These are phyloP conservation scores for Amphipoea lucens DNA, from an alignment of 2,888 invertebrate species.

Conservation along the genomic window DNA sequence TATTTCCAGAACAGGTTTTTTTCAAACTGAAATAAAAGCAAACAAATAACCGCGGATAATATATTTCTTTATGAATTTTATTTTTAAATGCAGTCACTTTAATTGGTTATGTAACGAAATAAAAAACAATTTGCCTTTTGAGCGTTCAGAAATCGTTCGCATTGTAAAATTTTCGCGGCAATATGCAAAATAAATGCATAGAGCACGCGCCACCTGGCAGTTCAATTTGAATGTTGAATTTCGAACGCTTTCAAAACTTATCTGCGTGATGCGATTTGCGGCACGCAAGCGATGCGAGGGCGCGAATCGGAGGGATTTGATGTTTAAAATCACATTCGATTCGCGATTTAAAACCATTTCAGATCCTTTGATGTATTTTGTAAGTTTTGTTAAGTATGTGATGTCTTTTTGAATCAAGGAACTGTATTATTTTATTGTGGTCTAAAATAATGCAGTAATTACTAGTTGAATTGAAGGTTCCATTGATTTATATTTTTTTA, in stretches of 20 bases:
- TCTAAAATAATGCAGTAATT: background rate
- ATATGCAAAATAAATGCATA: conserved; percentile 69
- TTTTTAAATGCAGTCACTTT: background rate
- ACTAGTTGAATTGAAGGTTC: no score
- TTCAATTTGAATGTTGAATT: conserved; percentile 76
- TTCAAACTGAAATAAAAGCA: background rate
- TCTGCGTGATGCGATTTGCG: conserved; percentile 75
- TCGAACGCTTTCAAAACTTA: conserved; percentile 76
- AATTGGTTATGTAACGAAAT: background rate
- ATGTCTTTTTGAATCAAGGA: conserved; percentile 32
- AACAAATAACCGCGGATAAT: background rate
- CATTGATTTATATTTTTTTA: no score
- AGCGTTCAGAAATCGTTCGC: conserved; percentile 6
- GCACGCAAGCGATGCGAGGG: conserved; percentile 73
- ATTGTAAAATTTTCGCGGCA: conserved; percentile 55
- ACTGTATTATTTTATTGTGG: background rate
- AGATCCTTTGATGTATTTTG: conserved; percentile 70
- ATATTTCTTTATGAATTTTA: background rate
- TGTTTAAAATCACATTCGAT: conserved; percentile 78
- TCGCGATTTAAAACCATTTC: conserved; percentile 77
- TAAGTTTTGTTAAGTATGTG: conserved; percentile 46
- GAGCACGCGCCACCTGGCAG: conserved; percentile 70
- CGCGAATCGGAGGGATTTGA: conserved; percentile 76
- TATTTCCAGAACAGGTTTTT: background rate
- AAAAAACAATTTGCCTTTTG: conserved; percentile 19